These are phyloP conservation scores for Drosophila tani DNA, from an alignment of 1,140 invertebrate species.

Conservation along the genomic window DNA sequence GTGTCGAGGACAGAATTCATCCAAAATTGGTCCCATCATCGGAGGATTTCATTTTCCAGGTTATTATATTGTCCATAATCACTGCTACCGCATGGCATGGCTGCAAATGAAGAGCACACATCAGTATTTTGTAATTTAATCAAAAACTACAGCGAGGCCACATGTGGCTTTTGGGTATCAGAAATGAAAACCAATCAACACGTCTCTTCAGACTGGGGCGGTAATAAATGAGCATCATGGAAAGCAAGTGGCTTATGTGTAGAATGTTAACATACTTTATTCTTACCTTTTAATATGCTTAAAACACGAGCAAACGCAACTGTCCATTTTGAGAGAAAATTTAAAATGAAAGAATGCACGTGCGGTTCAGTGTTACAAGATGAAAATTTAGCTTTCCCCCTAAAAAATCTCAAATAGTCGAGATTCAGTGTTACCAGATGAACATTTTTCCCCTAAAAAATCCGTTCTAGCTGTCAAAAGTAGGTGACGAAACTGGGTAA, in stretches of 20 bases:
- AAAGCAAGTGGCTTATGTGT: no score
- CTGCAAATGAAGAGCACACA: slow-evolving; percentile 23
- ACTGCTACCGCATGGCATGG: background rate
- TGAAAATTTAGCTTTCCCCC: no score
- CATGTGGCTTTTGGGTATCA: slow-evolving; percentile 45
- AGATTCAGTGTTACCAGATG: no score
- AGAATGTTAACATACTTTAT: no score
- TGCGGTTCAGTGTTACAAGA: background rate
- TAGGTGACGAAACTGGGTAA: no score
- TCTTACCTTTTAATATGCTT: slow-evolving; percentile 9
- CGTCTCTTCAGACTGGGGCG: slow-evolving; percentile 78
- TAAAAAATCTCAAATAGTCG: no score
- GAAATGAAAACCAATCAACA: slow-evolving; percentile 73
- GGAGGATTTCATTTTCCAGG: background rate
- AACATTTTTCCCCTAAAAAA: no score
- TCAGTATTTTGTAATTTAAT: slow-evolving; percentile 5
- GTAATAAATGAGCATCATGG: slow-evolving; percentile 87
- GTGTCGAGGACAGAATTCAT: slow-evolving; percentile 18
- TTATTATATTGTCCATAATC: no score
- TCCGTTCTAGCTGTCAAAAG: no score
- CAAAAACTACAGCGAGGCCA: background rate
- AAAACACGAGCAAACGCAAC: background rate
- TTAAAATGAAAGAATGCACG: slow-evolving; percentile 30
- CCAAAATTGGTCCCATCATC: background rate
- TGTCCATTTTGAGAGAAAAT: slow-evolving; percentile 11